Evolutionary conservation across 1,140 invertebrate species (phyloP).

Genomic region (Solenopsis fugax): DNA sequence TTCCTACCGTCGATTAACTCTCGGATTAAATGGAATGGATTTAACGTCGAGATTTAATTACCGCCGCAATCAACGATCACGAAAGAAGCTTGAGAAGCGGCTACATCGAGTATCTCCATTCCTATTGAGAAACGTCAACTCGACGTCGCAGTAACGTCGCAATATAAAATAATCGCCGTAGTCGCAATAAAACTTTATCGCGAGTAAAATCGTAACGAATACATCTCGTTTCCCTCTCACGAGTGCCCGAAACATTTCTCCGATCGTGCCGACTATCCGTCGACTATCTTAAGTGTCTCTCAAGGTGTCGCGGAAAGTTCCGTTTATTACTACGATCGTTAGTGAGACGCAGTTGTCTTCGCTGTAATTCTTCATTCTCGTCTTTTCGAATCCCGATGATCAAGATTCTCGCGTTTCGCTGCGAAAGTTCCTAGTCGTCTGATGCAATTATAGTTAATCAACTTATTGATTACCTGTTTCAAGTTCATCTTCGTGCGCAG

Average conservation of each 20-base stretch:
- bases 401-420: constrained; percentile 28
- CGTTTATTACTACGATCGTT: background rate
- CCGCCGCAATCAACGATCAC: background rate
- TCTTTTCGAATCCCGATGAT: background rate
- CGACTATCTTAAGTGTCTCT: constrained; percentile 18
- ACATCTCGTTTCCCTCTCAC: background rate
- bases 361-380: constrained; percentile 19
- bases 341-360: constrained; percentile 12
- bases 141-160: background rate
- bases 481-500: background rate
- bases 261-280: background rate
- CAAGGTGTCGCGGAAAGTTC: constrained; percentile 1
- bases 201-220: constrained; percentile 1
- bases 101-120: background rate
- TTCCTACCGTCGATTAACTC: background rate
- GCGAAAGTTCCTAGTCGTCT: constrained; percentile 19
- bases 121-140: constrained; percentile 1
- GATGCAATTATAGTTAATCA: background rate
- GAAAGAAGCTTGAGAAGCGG: background rate
- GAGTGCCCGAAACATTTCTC: constrained; percentile 6
- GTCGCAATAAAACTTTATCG: constrained; percentile 48
- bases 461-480: background rate
- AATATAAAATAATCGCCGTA: constrained; percentile 25
- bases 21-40: background rate
- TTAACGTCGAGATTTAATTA: constrained; percentile 16